Base-by-base conservation (phyloP, 53 echinoderm and acorn worm species). In the Luidia sarsii region DNA sequence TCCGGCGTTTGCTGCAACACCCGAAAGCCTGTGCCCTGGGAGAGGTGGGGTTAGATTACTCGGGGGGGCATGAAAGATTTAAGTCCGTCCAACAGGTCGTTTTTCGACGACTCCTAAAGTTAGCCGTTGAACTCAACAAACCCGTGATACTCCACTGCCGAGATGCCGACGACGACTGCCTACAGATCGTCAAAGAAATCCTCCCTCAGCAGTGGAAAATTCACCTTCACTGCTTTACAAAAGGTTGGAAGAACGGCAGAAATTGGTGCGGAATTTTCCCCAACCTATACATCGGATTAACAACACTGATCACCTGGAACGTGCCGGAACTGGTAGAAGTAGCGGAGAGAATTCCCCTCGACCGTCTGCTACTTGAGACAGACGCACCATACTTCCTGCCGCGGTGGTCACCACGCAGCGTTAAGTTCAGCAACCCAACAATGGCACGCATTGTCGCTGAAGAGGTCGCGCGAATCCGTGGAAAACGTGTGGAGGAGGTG, bases 141-240 rank as follows among this genome's bases (percentile, higher is more conserved):
- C 68, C 68, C 3, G 71, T 71, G 4, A 53, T 71, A 1, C 33
- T 71, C 34, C 71, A 71, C 31, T 71, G 53, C 23, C 23, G 54
- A n/a, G 71, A 71, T 53, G 71, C 71, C 20, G 71, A 70, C 8
- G 51, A 50, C 20, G 71, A 70, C 36, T 70, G 71, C 23, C 14
- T 70, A 1, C 16, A 16, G n/a, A 52, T 34, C 28, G n/a, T 35
- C n/a, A 11, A 0, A 3, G 16, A 54, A 22, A 4, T 13, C 32
- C 71, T 70, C n/a, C 53, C 71, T 0, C 29, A 36, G 8, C 0
- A 33, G 1, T 16, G 14, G 2, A 53, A 23, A 36, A 71, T 71
- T 2, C 55, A 71, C 25, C 53, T 71, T 13, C 71, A 55, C 54
- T 71, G 54, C 13, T 71, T 53, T 38, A 71, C 36, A 36, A 15